phyloP scores from a whole-genome alignment of 2,797 vertebrate genomes.

The Coendou prehensilis region DNA sequence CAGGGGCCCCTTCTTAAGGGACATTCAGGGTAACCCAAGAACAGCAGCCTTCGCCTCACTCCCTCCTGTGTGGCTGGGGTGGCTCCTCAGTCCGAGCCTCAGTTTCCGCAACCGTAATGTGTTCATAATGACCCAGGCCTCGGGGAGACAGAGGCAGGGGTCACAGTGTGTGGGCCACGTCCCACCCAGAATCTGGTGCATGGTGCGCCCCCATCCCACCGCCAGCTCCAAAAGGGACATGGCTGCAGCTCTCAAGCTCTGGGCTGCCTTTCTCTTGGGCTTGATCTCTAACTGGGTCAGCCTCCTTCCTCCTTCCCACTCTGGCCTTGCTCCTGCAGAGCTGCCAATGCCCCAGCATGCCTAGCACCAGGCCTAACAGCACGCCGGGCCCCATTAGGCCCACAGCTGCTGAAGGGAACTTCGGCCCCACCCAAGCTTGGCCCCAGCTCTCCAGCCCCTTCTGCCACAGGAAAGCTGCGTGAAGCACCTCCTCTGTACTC shows the following conservation, averaged over 20 bases:
- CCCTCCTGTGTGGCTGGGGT: no score
- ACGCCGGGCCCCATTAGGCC: not conserved
- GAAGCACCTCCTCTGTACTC: not conserved
- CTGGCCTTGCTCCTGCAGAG: not conserved
- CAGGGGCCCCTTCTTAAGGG: not conserved
- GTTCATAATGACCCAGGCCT: not conserved
- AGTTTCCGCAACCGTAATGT: not conserved
- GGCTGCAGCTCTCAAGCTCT: not conserved
- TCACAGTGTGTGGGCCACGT: fast-evolving
- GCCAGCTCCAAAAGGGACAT: not conserved
- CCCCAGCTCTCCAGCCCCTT: not conserved
- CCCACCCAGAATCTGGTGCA: not conserved
- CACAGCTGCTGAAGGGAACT: no score
- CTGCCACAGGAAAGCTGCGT: not conserved
- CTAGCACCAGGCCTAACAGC: not conserved
- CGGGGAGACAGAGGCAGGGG: no score
- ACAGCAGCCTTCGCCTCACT: fast-evolving
- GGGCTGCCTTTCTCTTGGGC: not conserved
- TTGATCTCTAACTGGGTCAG: not conserved
- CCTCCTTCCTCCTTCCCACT: not conserved
- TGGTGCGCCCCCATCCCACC: not conserved
- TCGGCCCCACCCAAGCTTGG: no score
- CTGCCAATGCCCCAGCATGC: not conserved
- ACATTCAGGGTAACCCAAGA: not conserved
- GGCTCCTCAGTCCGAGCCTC: not conserved